Conservation (phyloP, 2,113 vertebrate genomes). For the Shinisaurus crocodilurus region DNA sequence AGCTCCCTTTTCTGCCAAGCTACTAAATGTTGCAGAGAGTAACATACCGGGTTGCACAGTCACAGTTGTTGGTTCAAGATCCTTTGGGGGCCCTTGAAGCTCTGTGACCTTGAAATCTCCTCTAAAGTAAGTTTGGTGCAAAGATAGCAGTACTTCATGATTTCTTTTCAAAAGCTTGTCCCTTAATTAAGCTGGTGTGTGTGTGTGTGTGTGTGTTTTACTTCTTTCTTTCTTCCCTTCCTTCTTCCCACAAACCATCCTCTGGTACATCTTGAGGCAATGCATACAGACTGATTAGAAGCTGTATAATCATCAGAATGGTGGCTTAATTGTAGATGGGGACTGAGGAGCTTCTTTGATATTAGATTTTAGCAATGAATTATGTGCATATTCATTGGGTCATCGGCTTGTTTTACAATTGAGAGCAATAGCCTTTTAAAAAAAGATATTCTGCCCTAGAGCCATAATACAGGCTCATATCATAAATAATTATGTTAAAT, state of each 20-base stretch:
- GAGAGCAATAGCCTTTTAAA: constrained; percentile 37
- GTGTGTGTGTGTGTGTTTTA: too few species aligned
- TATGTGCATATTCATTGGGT: constrained; percentile 30
- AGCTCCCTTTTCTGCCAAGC: not conserved
- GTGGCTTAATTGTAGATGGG: not conserved
- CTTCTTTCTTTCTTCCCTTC: fast-evolving
- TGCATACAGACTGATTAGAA: not conserved
- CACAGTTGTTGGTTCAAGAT: not conserved
- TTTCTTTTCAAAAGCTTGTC: not conserved
- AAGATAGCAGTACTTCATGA: not conserved
- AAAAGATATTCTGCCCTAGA: constrained; percentile 53
- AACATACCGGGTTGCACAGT: not conserved
- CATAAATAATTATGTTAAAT: constrained; percentile 66
- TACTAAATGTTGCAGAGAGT: not conserved
- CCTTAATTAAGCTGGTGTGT: not conserved
- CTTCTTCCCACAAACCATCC: not conserved
- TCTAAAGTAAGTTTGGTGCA: not conserved
- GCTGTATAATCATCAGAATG: not conserved
- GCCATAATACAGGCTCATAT: constrained; percentile 55
- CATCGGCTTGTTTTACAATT: constrained; percentile 47
- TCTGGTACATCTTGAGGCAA: not conserved
- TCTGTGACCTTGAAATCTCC: not conserved
- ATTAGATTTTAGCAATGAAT: constrained; percentile 28
- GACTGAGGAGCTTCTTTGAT: constrained; percentile 30
- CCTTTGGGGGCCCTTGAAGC: not conserved